Evolutionary conservation across 2,797 vertebrate species (phyloP).

Genomic region (Hypotaenidia philippensis): DNA sequence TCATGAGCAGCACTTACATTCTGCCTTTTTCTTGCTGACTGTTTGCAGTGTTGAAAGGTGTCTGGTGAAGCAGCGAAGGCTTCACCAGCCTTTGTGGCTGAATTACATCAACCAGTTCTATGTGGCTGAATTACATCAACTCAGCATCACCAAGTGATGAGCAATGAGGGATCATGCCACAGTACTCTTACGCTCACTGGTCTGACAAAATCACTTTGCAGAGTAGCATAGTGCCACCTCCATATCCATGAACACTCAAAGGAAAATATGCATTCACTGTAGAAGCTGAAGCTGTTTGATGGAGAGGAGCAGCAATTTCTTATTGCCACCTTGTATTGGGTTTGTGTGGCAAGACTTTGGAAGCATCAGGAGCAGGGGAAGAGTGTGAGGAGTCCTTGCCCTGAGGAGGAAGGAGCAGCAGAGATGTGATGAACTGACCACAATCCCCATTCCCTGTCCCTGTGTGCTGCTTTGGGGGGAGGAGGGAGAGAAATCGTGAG

Average conservation of each 20-base stretch:
- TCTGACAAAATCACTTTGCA: not conserved
- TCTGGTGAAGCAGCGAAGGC: not conserved
- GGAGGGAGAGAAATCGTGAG: too few species aligned
- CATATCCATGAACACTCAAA: not conserved
- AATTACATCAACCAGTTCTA: not conserved
- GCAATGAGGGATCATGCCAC: not conserved
- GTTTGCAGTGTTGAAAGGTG: not conserved
- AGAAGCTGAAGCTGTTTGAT: not conserved
- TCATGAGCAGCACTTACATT: not conserved
- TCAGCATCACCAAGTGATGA: not conserved
- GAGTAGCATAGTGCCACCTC: not conserved
- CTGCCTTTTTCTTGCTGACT: not conserved
- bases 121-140: not conserved
- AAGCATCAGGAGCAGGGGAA: too few species aligned
- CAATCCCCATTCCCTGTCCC: too few species aligned
- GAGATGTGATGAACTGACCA: too few species aligned
- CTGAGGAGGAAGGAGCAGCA: too few species aligned
- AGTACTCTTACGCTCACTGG: not conserved
- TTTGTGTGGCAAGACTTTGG: too few species aligned
- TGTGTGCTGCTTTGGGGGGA: too few species aligned
- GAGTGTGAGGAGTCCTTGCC: too few species aligned
- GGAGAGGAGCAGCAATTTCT: not conserved
- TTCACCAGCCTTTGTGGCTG: not conserved
- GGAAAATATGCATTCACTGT: not conserved
- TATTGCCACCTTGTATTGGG: not conserved